Base-by-base conservation (phyloP, 2,888 invertebrate species). In the Trissolcus brochymenae region DNA sequence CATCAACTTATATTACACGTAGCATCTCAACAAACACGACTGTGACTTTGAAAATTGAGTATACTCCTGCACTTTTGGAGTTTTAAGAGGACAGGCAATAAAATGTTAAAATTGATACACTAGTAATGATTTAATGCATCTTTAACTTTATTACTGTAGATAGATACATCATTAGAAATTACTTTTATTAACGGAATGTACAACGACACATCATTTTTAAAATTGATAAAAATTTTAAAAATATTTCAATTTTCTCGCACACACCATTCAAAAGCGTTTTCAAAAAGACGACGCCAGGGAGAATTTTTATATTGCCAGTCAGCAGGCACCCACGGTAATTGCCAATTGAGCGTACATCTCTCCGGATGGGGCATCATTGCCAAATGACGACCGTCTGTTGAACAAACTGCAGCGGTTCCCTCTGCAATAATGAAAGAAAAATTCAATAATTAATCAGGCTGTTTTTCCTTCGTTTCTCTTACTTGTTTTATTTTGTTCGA, bases 301-400 rank as follows among this genome's bases (percentile, higher is more conserved):
- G 97, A 94, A 82, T 92, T 92, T 72, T 91, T 90, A 75, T 91
- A 90, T 25, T 87, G 85, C 87, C 92, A 92, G 65, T 89, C 88
- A 6, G 89, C 87, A 6, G 93, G 93, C 7, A 86, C 86, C 86
- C 94, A 93, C 0, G 97, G 94, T 93, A 97, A 96, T 89, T 98
- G 98, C 95, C 96, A 98, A 81, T 94, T 93, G 82, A 95, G 91
- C 75, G 95, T 93, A 86, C 96, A 96, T 77, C 98, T 92, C 90
- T 99, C 99, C 0, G 99, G 98, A 91, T 99, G 99, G 2, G 99
- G 99, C 99, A 99, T 99, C 92, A 99, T 93, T 0, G 98, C 99
- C 82, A 98, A 91, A 90, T 99, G 98, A 4, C 98, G 93, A 0
- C 98, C 99, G 90, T 98, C 94, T 0, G 89, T 85, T 0, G 98